phyloP scores from a whole-genome alignment of 2,888 invertebrate genomes.

The Cosmopolites sordidus region DNA sequence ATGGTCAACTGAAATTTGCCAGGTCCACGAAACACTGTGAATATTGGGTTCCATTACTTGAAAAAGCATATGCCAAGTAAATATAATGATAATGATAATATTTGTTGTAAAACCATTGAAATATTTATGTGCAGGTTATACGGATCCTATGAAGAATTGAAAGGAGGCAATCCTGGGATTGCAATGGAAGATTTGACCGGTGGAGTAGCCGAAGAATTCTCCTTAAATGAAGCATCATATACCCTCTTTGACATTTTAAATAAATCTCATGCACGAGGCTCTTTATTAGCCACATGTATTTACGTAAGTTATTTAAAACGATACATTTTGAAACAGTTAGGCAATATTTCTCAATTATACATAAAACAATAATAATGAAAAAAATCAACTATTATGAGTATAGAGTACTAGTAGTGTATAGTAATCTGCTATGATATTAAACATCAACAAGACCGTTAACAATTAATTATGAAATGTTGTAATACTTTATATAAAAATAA shows the following conservation, averaged over 20 bases:
- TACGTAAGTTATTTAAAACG: background rate
- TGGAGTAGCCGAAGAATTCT: conserved; percentile 75
- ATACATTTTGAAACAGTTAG: too few relatives aligned
- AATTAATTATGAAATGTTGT: too few relatives aligned
- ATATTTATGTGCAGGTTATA: conserved; percentile 24
- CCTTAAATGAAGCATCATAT: background rate
- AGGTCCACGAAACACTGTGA: conserved; percentile 80
- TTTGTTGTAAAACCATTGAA: background rate
- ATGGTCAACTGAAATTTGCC: conserved; percentile 77
- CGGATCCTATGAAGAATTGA: conserved; percentile 43
- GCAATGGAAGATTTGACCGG: conserved; percentile 99
- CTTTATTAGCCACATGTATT: background rate
- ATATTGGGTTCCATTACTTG: conserved; percentile 90
- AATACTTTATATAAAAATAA: too few relatives aligned
- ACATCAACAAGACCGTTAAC: too few relatives aligned
- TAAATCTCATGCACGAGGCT: background rate
- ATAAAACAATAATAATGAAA: too few relatives aligned
- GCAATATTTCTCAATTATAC: too few relatives aligned
- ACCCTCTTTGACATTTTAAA: background rate
- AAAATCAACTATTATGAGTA: too few relatives aligned
- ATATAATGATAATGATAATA: background rate
- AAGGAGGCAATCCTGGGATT: conserved; percentile 93
- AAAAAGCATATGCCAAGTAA: conserved; percentile 90
- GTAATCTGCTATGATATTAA: too few relatives aligned
- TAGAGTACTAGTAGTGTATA: too few relatives aligned